Conservation (phyloP, 2,888 invertebrate genomes). For the Tuta absoluta region DNA sequence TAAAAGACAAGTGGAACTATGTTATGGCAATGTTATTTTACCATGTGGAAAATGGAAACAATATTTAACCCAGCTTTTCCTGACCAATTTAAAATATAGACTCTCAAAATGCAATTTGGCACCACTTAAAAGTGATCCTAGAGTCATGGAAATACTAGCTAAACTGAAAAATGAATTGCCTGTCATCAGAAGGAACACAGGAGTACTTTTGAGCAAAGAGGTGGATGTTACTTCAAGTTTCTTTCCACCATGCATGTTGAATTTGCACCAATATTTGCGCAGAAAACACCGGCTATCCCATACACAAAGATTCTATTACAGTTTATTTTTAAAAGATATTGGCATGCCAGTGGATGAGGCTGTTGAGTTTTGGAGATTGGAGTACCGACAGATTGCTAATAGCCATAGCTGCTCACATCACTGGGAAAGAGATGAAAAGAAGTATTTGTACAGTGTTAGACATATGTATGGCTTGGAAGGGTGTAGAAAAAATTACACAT, state of each 20-base stretch:
- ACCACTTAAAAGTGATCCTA: conserved; percentile 57
- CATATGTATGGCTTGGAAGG: conserved; percentile 89
- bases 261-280: conserved; percentile 78
- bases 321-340: conserved; percentile 86
- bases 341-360: conserved; percentile 85
- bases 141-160: conserved; percentile 58
- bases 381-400: conserved; percentile 80
- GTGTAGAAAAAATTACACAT: conserved; percentile 81
- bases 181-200: conserved; percentile 38
- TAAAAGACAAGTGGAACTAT: conserved; percentile 74
- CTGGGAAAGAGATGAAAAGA: conserved; percentile 83
- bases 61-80: conserved; percentile 71
- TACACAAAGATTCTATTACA: conserved; percentile 83
- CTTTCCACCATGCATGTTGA: conserved; percentile 85
- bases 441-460: conserved; percentile 84
- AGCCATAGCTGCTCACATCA: conserved; percentile 80
- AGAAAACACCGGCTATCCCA: conserved; percentile 84
- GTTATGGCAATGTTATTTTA: conserved; percentile 74
- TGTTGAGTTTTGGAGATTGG: conserved; percentile 83
- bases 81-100: conserved; percentile 61
- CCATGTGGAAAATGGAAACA: conserved; percentile 81
- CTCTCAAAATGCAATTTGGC: conserved; percentile 51
- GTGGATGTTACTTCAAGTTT: conserved; percentile 63
- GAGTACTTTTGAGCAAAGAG: conserved; percentile 55
- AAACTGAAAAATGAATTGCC: conserved; percentile 49